Conservation (phyloP, 2,888 invertebrate genomes). For the Harpalus rufipes region DNA sequence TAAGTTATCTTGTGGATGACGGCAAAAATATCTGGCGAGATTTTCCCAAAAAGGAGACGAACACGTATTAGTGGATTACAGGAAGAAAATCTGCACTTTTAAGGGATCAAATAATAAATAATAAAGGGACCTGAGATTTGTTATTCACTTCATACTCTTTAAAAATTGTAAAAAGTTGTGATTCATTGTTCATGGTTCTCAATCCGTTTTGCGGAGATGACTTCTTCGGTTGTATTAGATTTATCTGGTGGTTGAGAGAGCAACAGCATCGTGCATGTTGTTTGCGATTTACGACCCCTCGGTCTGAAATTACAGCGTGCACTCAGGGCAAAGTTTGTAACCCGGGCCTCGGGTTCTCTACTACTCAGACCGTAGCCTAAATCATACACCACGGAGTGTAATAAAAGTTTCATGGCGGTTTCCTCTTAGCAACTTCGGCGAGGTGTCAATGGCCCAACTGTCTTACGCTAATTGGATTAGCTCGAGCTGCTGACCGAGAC, state of each 20-base stretch:
- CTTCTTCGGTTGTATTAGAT: too few species aligned
- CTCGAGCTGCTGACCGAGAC: neutral
- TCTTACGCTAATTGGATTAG: slow-evolving; percentile 10
- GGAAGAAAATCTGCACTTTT: neutral
- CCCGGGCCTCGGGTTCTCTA: neutral
- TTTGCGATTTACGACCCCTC: slow-evolving; percentile 40
- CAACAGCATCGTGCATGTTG: slow-evolving; percentile 5
- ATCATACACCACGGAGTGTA: slow-evolving; percentile 40
- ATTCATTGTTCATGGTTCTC: too few species aligned
- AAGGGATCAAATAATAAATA: too few species aligned
- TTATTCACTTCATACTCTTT: too few species aligned
- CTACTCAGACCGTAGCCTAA: slow-evolving; percentile 6
- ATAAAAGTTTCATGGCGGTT: slow-evolving; percentile 51
- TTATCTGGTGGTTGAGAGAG: too few species aligned
- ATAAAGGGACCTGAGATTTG: too few species aligned
- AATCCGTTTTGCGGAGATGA: too few species aligned
- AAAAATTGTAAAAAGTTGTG: too few species aligned
- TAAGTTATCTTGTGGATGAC: slow-evolving; percentile 52
- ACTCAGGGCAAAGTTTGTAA: slow-evolving; percentile 50
- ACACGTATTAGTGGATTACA: neutral
- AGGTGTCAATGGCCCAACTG: slow-evolving; percentile 21
- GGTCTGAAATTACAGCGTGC: slow-evolving; percentile 41
- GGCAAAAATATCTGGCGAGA: slow-evolving; percentile 39
- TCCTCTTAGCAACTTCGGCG: slow-evolving; percentile 43
- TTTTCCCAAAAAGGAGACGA: neutral